A percentile compares a stretch with the other conserved stretches of the same genome.
Conservation (phyloP, 2,888 invertebrate genomes). For the Melinopterus prodromus region DNA sequence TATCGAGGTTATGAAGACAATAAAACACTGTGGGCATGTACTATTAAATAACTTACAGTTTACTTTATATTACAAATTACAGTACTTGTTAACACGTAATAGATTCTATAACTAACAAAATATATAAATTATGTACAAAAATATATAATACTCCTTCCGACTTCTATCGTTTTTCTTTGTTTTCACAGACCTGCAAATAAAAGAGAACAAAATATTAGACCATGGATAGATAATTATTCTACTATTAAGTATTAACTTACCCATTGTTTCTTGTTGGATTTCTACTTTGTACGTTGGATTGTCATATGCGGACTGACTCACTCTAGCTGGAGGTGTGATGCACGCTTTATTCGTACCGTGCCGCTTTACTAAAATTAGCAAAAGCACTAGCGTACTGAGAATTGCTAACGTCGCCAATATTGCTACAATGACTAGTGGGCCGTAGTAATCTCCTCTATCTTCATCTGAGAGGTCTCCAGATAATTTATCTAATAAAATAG, state of each 20-base stretch:
- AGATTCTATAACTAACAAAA: slow-evolving; percentile 36
- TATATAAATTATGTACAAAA: slow-evolving; percentile 42
- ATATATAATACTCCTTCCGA: slow-evolving; percentile 19
- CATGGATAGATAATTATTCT: background rate
- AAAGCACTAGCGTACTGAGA: slow-evolving; percentile 79
- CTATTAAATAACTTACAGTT: slow-evolving; percentile 41
- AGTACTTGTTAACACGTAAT: slow-evolving; percentile 45
- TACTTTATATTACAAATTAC: slow-evolving; percentile 46
- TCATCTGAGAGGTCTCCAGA: slow-evolving; percentile 65
- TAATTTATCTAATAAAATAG: slow-evolving; percentile 53
- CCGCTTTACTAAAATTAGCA: slow-evolving; percentile 81
- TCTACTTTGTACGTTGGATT: slow-evolving; percentile 95
- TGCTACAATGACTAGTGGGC: slow-evolving; percentile 87
- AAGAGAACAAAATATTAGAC: slow-evolving; percentile 11
- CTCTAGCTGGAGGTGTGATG: slow-evolving; percentile 79
- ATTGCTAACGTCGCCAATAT: slow-evolving; percentile 87
- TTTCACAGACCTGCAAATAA: slow-evolving; percentile 38
- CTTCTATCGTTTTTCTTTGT: background rate
- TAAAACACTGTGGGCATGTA: background rate
- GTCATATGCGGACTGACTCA: slow-evolving; percentile 89
- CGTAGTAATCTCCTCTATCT: slow-evolving; percentile 80
- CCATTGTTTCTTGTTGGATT: slow-evolving; percentile 92
- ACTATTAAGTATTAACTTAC: slow-evolving; percentile 61
- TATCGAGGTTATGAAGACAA: background rate
- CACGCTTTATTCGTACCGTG: slow-evolving; percentile 76